Base-by-base conservation (phyloP, 1,140 invertebrate genomes). In the Ylistrum balloti region DNA sequence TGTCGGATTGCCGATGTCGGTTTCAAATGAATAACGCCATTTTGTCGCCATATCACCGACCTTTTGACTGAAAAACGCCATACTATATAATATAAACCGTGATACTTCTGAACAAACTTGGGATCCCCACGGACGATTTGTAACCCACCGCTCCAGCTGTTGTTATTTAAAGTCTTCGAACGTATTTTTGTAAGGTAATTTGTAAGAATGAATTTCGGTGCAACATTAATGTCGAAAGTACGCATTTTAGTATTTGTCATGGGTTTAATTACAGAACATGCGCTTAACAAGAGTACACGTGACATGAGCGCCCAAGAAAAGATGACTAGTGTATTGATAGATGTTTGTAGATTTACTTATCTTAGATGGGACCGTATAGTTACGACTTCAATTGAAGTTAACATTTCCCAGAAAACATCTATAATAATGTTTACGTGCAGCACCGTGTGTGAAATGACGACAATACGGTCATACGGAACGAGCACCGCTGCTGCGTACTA, bases 301-400 rank as follows among this genome's bases (percentile, higher is more conserved):
- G 17, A 45, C 41, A 13, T 13, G 13, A 38, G 35, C 13, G 56
- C 11, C 22, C 5, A 28, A 11, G 22, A 28, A 5, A 74, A 28
- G 56, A n/a, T 74, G 56, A 74, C 56, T 74, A 74, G 28, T 74
- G 28, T 74, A 28, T 74, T 28, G 56, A 74, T 74, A 2, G 56
- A 5, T 74, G 56, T 74, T 74, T 74, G 56, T 74, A 74, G 56
- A 74, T 74, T 74, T 74, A 74, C 56, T 74, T 74, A 74, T 74
- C 56, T 17, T 74, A 22, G 22, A 74, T 28, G 28, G 7, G n/a
- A 28, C 22, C 22, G 1, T 5, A 74, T n/a, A 22, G 17, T 74
- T 74, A 74, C 56, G n/a, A 5, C 22, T n/a, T 17, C 56, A 74
- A 74, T 74, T 28, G 28, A 74, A 74, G 9, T 2, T 74, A 74